phyloP scores from a whole-genome alignment of 2,113 vertebrate species.

The Numida meleagris region DNA sequence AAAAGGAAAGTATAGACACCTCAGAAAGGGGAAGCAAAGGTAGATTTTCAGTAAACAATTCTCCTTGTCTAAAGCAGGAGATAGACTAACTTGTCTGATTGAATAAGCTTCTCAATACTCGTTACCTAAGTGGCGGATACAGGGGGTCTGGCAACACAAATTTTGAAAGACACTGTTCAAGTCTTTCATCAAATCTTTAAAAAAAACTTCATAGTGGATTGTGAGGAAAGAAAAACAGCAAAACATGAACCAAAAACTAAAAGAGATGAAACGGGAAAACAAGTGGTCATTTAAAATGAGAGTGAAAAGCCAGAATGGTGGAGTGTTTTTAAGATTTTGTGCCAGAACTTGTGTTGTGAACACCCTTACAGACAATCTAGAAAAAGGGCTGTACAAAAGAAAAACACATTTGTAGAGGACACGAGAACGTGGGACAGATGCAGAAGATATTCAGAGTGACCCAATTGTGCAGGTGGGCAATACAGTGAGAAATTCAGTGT shows the following conservation, averaged over 20 bases:
- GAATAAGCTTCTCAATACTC: not conserved
- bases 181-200: not conserved
- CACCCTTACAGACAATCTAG: not conserved
- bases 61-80: not conserved
- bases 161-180: not conserved
- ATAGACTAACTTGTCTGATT: not conserved
- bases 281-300: accelerated
- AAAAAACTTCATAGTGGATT: not conserved
- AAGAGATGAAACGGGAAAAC: not conserved
- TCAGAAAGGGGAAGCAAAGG: not conserved
- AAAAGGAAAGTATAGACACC: not conserved
- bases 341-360: not conserved
- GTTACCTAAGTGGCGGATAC: not conserved
- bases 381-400: not conserved
- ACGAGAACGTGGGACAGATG: not conserved
- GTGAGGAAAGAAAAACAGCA: not conserved
- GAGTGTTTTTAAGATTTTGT: not conserved
- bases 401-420: not conserved
- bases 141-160: not conserved
- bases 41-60: not conserved
- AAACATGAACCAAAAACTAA: not conserved
- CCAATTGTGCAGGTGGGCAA: not conserved
- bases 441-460: not conserved
- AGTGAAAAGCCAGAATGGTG: not conserved
- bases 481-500: not conserved